Base-by-base conservation (phyloP, 2,797 vertebrate species). In the Chromis chromis region DNA sequence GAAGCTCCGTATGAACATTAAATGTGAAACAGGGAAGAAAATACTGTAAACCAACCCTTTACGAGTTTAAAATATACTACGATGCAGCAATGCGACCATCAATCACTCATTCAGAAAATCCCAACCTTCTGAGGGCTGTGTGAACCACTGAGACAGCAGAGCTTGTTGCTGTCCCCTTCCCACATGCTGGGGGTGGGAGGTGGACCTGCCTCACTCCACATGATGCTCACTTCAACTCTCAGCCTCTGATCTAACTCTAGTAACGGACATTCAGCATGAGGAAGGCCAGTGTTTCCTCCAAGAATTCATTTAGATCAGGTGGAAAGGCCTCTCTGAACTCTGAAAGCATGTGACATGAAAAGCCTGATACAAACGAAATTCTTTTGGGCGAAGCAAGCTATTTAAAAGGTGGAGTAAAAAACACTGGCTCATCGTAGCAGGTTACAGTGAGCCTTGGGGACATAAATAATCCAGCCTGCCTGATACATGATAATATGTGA, bases 391-490 rank as follows among this genome's bases (percentile, higher is more conserved):
- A 48, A 54, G 55, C 53, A 22, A 31, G 48, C 40, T 17, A 25
- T 62, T n/a, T 65, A 4, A 65, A 58, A 84, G 17, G 39, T 27
- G 36, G 8, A n/a, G 48, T 70, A 66, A 73, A 66, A 73, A 85
- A 82, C 65, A 79, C 39, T 39, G 24, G 58, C 74, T 76, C 49
- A 16, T 21, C 70, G 81, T 69, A 58, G 77, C 70, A 58, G 72
- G 83, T 79, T 82, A 81, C 65, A 89, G 73, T 70, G 80, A 87
- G 81, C 79, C 85, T 70, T 0, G 27, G 65, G 81, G 77, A 86
- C 89, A 91, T 94, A 88, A 93, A 94, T 95, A 93, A 94, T 94
- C 91, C 89, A 93, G 44, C 73, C 82, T 79, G 84, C 69, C 86
- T 56, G 89, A 91, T 91, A 91, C 90, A 87, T 86, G 93, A 93